Evolutionary conservation across 1,140 invertebrate genomes (phyloP).

Genomic region (Drosophila pallidifrons): DNA sequence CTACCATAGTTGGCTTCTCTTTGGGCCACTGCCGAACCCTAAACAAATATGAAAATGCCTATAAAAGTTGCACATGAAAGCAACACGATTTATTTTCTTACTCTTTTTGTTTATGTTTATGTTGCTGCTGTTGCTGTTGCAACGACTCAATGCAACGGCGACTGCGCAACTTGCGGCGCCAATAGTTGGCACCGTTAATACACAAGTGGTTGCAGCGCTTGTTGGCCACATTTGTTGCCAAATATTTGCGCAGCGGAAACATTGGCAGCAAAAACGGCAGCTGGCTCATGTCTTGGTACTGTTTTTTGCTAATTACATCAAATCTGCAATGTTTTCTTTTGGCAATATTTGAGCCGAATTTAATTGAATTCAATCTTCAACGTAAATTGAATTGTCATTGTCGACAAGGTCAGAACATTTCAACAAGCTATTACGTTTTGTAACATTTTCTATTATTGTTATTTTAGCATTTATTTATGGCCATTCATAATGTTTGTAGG

Average conservation of each 20-base stretch:
- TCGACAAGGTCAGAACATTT: slow-evolving; percentile 28
- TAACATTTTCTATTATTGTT: background rate
- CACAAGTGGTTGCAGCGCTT: slow-evolving; percentile 8
- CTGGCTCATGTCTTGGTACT: slow-evolving; percentile 15
- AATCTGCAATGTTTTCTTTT: slow-evolving; percentile 3
- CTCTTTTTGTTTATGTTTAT: slow-evolving; percentile 34
- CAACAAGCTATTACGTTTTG: slow-evolving; percentile 2
- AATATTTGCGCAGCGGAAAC: slow-evolving; percentile 46
- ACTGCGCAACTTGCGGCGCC: slow-evolving; percentile 40
- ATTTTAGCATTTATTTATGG: background rate
- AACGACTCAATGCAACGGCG: slow-evolving; percentile 50
- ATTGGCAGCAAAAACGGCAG: slow-evolving; percentile 23
- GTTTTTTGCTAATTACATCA: slow-evolving; percentile 3
- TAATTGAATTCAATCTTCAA: slow-evolving; percentile 7
- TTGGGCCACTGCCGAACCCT: slow-evolving; percentile 44
- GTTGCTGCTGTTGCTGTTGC: slow-evolving; percentile 47
- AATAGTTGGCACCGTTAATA: slow-evolving; percentile 21
- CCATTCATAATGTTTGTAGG: background rate
- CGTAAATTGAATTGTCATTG: slow-evolving; percentile 3
- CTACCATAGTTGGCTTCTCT: slow-evolving; percentile 22
- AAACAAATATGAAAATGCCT: slow-evolving; percentile 42
- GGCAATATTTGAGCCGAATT: slow-evolving; percentile 1
- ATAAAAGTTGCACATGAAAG: slow-evolving; percentile 43
- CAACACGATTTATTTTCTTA: slow-evolving; percentile 29
- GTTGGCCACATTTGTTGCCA: slow-evolving; percentile 38